Conservation (phyloP, 2,113 vertebrate species). For the Dendropsophus ebraccatus region DNA sequence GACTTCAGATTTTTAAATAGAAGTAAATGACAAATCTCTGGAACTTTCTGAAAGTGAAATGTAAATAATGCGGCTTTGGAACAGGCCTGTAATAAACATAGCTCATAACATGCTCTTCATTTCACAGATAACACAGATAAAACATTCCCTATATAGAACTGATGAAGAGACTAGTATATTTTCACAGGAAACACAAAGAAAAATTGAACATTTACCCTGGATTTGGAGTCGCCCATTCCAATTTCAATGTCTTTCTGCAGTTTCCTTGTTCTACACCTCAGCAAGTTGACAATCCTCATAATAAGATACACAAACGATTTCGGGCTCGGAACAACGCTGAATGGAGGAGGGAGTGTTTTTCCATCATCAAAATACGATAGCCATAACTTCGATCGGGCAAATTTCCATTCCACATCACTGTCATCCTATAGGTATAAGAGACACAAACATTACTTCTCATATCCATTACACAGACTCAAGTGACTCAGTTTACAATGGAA, state of each 20-base stretch:
- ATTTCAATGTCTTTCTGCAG: constrained; percentile 83
- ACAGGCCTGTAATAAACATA: background rate
- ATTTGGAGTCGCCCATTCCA: constrained; percentile 85
- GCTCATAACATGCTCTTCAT: background rate
- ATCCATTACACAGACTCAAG: background rate
- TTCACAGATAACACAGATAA: background rate
- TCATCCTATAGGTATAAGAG: constrained; percentile 76
- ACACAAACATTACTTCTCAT: background rate
- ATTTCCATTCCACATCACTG: constrained; percentile 90
- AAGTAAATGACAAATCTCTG: too few relatives aligned
- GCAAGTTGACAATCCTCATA: constrained; percentile 76
- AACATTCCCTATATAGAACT: background rate
- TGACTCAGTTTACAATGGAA: constrained; percentile 7
- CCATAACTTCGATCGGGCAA: constrained; percentile 89
- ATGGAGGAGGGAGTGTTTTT: constrained; percentile 86
- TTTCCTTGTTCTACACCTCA: constrained; percentile 77
- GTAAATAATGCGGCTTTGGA: background rate
- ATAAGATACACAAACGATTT: constrained; percentile 85
- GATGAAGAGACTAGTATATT: background rate
- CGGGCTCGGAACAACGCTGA: constrained; percentile 87
- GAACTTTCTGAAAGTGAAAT: too few relatives aligned
- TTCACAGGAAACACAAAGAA: background rate
- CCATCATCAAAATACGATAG: constrained; percentile 88
- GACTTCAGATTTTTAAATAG: too few relatives aligned
- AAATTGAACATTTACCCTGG: constrained; percentile 73